Conservation (phyloP, 2,113 vertebrate genomes). For the Tamias sibiricus region DNA sequence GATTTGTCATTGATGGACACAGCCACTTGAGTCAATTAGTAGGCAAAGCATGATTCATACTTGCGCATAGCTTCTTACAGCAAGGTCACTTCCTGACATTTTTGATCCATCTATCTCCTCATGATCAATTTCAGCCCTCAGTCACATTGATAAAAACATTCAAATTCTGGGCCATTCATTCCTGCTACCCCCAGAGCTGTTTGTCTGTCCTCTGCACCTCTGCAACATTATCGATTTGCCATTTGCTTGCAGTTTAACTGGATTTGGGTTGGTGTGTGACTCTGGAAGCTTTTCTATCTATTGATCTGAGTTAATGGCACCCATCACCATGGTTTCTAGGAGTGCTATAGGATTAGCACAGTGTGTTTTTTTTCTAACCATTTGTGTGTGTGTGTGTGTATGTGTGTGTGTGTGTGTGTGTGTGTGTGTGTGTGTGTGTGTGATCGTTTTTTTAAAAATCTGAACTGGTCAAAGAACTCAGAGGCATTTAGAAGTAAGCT, state of each 20-base stretch:
- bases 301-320: not conserved
- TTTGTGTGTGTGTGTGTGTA: not conserved
- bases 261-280: not conserved
- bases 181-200: not conserved
- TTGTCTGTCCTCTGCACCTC: slow-evolving; percentile 22
- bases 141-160: not conserved
- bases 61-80: not conserved
- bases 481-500: not conserved
- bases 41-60: not conserved
- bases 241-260: slow-evolving; percentile 21
- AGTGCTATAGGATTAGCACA: not conserved
- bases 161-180: not conserved
- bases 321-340: not conserved
- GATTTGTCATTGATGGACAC: not conserved
- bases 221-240: not conserved
- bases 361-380: not conserved
- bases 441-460: not conserved
- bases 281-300: slow-evolving; percentile 18
- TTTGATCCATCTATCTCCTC: not conserved
- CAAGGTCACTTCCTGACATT: not conserved
- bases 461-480: not conserved
- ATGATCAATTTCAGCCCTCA: not conserved
- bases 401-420: no score
- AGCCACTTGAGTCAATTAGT: not conserved
- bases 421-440: no score